Evolutionary conservation across 2,113 vertebrate species (phyloP).

Genomic region (Larimichthys crocea): DNA sequence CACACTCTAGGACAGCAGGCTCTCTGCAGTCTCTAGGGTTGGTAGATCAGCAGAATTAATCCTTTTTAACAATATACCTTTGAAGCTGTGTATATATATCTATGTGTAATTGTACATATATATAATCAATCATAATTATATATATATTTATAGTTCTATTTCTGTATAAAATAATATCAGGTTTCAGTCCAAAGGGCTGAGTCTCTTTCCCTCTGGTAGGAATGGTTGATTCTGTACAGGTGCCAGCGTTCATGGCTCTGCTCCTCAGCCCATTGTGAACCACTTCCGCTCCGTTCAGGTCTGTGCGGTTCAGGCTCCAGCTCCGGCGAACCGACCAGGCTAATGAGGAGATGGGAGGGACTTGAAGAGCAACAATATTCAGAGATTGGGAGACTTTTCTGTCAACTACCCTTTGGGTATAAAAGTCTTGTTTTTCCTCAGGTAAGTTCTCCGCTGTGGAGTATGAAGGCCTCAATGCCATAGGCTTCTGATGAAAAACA

Average conservation of each 20-base stretch:
- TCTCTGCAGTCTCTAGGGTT: constrained; percentile 83
- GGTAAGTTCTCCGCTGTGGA: constrained; percentile 72
- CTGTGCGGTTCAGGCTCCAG: constrained; percentile 21
- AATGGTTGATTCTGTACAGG: constrained; percentile 86
- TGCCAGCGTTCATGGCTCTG: constrained; percentile 72
- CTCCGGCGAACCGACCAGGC: constrained; percentile 47
- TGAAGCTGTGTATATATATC: constrained; percentile 88
- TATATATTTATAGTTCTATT: constrained; percentile 83
- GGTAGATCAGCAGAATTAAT: constrained; percentile 89
- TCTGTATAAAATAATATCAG: constrained; percentile 86
- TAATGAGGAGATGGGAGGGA: constrained; percentile 64
- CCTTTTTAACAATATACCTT: constrained; percentile 85
- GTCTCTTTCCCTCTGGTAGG: constrained; percentile 78
- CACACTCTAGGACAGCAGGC: constrained; percentile 91
- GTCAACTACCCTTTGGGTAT: constrained; percentile 68
- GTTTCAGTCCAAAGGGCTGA: constrained; percentile 78
- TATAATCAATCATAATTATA: constrained; percentile 84
- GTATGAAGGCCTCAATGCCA: constrained; percentile 82
- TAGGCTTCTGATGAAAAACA: constrained; percentile 71
- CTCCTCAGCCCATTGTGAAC: constrained; percentile 58
- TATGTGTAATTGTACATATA: constrained; percentile 86
- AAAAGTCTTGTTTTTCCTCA: constrained; percentile 76
- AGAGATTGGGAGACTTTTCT: constrained; percentile 63
- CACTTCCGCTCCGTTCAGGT: constrained; percentile 31
- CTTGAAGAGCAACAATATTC: constrained; percentile 73